phyloP scores from a whole-genome alignment of 1,140 invertebrate species.

The Dendrolimus kikuchii region DNA sequence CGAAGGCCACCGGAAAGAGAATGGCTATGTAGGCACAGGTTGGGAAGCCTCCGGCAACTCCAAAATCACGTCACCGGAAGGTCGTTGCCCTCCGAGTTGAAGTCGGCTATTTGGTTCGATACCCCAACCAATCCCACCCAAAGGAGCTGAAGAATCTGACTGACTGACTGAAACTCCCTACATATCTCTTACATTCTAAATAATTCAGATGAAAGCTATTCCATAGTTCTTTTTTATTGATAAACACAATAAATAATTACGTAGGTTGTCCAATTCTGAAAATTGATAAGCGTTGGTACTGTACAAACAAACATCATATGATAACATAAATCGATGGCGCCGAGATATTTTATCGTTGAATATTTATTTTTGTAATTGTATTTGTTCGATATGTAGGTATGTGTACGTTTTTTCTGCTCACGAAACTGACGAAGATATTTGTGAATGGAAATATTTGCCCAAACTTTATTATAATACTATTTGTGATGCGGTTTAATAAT shows the following conservation, averaged over 20 bases:
- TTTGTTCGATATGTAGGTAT: conserved; percentile 3
- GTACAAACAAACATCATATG: conserved; percentile 35
- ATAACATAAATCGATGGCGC: conserved; percentile 43
- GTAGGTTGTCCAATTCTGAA: conserved; percentile 43
- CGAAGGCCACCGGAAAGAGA: too few relatives aligned
- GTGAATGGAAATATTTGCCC: too few relatives aligned
- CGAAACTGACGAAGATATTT: background rate
- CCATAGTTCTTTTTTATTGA: conserved; percentile 8
- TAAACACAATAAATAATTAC: conserved; percentile 18
- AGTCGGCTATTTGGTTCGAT: too few relatives aligned
- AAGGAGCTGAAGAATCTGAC: too few relatives aligned
- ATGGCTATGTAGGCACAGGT: too few relatives aligned
- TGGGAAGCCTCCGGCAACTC: too few relatives aligned
- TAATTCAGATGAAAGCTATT: background rate
- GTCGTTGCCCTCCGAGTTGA: too few relatives aligned
- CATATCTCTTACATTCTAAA: background rate
- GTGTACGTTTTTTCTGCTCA: background rate
- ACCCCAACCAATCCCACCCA: too few relatives aligned
- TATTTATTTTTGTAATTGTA: conserved; percentile 20
- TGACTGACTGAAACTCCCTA: background rate
- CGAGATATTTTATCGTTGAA: conserved; percentile 27
- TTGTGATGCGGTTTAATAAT: too few relatives aligned
- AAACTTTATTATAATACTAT: too few relatives aligned
- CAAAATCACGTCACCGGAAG: too few relatives aligned
- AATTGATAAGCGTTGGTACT: conserved; percentile 29